A percentile compares a stretch with the other conserved stretches of the same genome.
phyloP scores from a whole-genome alignment of 2,797 vertebrate genomes.

The Xenentodon cancila region DNA sequence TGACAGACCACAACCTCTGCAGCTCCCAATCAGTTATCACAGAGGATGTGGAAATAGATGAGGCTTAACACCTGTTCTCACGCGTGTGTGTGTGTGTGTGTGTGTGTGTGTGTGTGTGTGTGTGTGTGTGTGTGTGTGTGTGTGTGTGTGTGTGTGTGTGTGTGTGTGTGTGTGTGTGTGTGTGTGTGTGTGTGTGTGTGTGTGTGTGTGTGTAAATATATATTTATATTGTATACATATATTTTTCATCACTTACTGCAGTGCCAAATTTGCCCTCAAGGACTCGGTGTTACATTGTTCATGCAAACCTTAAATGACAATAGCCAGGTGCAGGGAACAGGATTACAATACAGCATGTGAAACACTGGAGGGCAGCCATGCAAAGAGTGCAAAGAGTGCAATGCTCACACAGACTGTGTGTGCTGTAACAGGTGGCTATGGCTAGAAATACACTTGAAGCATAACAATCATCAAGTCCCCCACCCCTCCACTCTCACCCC shows the following conservation, averaged over 20 bases:
- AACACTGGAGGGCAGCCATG: constrained; percentile 47
- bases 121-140: too few species aligned
- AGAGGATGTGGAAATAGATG: constrained; percentile 40
- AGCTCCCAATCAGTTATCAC: constrained; percentile 35
- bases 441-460: constrained; percentile 67
- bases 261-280: constrained; percentile 30
- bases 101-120: too few species aligned
- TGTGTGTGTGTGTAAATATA: too few species aligned
- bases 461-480: constrained; percentile 52
- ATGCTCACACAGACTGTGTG: neutral
- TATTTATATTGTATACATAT: too few species aligned
- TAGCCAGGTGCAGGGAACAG: constrained; percentile 34
- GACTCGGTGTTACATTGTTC: constrained; percentile 8
- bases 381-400: constrained; percentile 24
- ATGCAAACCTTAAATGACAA: constrained; percentile 44
- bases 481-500: constrained; percentile 14
- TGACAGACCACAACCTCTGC: constrained; percentile 3
- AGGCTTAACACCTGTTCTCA: constrained; percentile 58
- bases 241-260: constrained; percentile 13
- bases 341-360: constrained; percentile 17
- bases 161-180: too few species aligned
- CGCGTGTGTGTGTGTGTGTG: too few species aligned
- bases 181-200: too few species aligned
- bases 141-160: too few species aligned
- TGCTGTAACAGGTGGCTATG: constrained; percentile 81